Percentiles rank a stretch among this genome's conserved stretches.
Evolutionary conservation across 35 echinoderm and acorn worm species (phyloP).

Genomic region (Heliocidaris tuberculata): DNA sequence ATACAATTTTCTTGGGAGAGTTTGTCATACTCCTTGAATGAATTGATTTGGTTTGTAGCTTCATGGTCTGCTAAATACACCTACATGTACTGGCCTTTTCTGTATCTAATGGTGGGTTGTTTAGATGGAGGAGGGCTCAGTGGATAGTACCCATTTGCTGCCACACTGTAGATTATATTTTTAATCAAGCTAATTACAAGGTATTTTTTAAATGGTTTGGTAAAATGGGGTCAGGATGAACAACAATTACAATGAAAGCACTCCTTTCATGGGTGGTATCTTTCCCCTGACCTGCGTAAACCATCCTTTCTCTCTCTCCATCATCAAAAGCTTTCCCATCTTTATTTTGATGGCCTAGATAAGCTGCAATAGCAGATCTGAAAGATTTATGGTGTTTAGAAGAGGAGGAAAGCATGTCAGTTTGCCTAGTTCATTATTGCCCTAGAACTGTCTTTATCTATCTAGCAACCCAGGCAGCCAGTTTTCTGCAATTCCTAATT

Average conservation of each 20-base stretch:
- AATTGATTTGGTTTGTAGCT: too few species aligned
- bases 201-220: not conserved
- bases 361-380: not conserved
- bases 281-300: not conserved
- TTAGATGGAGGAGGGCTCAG: too few species aligned
- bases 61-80: not conserved
- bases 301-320: not conserved
- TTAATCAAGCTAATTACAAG: not conserved
- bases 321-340: not conserved
- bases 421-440: not conserved
- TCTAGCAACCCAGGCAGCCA: not conserved
- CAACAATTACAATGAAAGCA: not conserved
- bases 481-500: constrained; percentile 6
- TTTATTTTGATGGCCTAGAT: not conserved
- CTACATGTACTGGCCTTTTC: not conserved
- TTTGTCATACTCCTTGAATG: too few species aligned
- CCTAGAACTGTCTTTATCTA: not conserved
- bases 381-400: constrained; percentile 4
- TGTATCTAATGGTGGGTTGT: not conserved
- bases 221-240: not conserved
- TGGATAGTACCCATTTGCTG: too few species aligned
- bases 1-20: too few species aligned
- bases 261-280: not conserved
- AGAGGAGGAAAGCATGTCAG: not conserved
- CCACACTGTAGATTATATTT: not conserved